Conservation (phyloP, 2,797 vertebrate species). For the Smutsia temminckii region DNA sequence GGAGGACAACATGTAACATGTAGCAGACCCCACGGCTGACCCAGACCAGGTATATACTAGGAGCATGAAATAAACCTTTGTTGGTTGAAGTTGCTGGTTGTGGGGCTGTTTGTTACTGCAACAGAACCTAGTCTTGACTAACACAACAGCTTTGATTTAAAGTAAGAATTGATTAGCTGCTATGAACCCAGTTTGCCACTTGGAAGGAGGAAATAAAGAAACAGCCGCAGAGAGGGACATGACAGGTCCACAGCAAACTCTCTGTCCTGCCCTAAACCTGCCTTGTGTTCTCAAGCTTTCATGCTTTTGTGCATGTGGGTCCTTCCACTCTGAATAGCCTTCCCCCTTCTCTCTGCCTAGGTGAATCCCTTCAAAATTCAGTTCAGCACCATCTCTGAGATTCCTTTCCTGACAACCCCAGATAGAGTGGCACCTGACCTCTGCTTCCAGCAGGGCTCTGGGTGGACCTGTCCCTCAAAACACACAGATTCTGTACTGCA, state of each 20-base stretch:
- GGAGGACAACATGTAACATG: not conserved
- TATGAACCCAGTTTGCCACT: not conserved
- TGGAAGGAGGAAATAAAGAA: not conserved
- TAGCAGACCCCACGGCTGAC: not conserved
- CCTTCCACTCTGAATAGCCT: not conserved
- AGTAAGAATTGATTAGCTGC: not conserved
- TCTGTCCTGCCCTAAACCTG: not conserved
- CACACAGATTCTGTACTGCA: rapidly evolving
- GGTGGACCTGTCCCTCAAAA: not conserved
- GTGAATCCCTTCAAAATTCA: not conserved
- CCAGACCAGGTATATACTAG: too few species aligned
- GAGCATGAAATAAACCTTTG: not conserved
- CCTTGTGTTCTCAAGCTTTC: not conserved
- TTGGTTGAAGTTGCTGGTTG: not conserved
- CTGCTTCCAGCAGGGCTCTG: not conserved
- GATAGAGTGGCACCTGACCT: not conserved
- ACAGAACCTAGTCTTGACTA: not conserved
- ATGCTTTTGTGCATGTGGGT: not conserved
- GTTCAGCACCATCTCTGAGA: not conserved
- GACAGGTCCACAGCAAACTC: not conserved
- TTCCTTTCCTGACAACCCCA: not conserved
- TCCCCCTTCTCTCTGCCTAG: not conserved
- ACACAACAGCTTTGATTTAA: not conserved
- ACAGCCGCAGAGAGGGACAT: not conserved
- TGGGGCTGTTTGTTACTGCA: not conserved